Percentiles rank a stretch among this genome's conserved stretches.
These are phyloP conservation scores for Conus canariensis DNA, from an alignment of 2,888 invertebrate species.

Conservation along the genomic window DNA sequence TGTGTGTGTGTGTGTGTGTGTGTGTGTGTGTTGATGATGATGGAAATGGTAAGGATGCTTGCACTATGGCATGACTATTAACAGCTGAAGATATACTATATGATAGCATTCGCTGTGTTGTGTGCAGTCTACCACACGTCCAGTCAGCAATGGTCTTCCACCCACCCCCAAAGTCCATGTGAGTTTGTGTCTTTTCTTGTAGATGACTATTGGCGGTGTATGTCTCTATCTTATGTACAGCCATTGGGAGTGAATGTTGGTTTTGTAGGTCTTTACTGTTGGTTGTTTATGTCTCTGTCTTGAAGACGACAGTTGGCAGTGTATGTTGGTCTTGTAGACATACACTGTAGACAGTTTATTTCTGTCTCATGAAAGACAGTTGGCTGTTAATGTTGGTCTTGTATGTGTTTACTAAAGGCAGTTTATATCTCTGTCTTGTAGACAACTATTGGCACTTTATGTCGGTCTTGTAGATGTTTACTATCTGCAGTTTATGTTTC, in stretches of 20 bases:
- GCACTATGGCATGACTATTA: too few relatives aligned
- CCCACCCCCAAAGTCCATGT: constrained; percentile 96
- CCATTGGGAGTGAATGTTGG: not conserved
- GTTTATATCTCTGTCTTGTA: too few relatives aligned
- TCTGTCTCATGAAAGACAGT: too few relatives aligned
- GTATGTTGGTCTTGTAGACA: not conserved
- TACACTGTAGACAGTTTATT: not conserved
- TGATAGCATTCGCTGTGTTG: not conserved
- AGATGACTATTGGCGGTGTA: not conserved
- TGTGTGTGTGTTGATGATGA: too few relatives aligned
- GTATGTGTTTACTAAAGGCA: too few relatives aligned
- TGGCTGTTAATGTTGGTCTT: too few relatives aligned
- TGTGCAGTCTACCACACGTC: constrained; percentile 56
- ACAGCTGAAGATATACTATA: too few relatives aligned
- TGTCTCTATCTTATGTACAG: not conserved
- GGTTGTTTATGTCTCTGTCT: not conserved
- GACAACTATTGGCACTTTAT: too few relatives aligned
- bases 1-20: too few relatives aligned
- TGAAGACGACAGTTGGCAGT: not conserved
- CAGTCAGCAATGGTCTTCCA: constrained; percentile 90
- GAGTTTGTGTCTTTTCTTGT: constrained; percentile 57
- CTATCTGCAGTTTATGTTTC: too few relatives aligned
- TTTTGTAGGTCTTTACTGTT: not conserved
- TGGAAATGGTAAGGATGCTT: too few relatives aligned
- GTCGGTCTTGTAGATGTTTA: too few relatives aligned